Evolutionary conservation across 2,888 invertebrate genomes (phyloP).

Genomic region (Elmis aenea): DNA sequence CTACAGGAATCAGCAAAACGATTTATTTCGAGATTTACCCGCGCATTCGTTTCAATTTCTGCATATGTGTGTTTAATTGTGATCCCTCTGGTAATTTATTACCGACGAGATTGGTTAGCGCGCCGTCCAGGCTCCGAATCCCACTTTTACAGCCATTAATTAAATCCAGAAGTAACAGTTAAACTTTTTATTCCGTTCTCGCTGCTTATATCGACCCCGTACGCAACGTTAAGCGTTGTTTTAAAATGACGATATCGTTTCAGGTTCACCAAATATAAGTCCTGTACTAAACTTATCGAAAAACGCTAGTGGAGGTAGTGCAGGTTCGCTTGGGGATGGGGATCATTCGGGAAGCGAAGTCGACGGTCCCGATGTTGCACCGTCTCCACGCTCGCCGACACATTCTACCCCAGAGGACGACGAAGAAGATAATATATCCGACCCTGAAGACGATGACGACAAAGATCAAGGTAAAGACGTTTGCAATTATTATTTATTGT

Average conservation of each 20-base stretch:
- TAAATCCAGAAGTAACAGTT: constrained; percentile 39
- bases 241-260: no score
- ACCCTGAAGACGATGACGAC: constrained; percentile 79
- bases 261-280: constrained; percentile 83
- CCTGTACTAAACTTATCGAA: constrained; percentile 89
- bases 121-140: constrained; percentile 37
- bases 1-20: constrained; percentile 32
- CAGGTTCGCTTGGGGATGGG: constrained; percentile 57
- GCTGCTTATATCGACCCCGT: no score
- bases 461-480: constrained; percentile 69
- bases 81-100: constrained; percentile 42
- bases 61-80: constrained; percentile 46
- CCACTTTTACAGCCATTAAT: constrained; percentile 46
- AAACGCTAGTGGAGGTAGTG: constrained; percentile 74
- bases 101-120: constrained; percentile 40
- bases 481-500: constrained; percentile 5
- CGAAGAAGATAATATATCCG: constrained; percentile 83
- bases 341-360: constrained; percentile 62
- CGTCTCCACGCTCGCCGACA: constrained; percentile 56
- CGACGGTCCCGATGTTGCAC: constrained; percentile 55
- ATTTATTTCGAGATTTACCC: constrained; percentile 40
- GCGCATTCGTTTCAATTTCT: constrained; percentile 41
- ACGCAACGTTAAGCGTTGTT: no score
- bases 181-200: constrained; percentile 38
- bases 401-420: constrained; percentile 69